A percentile compares a stretch with the other conserved stretches of the same genome.
Evolutionary conservation across 2,888 invertebrate species (phyloP).

Genomic region (Machimus rusticus): DNA sequence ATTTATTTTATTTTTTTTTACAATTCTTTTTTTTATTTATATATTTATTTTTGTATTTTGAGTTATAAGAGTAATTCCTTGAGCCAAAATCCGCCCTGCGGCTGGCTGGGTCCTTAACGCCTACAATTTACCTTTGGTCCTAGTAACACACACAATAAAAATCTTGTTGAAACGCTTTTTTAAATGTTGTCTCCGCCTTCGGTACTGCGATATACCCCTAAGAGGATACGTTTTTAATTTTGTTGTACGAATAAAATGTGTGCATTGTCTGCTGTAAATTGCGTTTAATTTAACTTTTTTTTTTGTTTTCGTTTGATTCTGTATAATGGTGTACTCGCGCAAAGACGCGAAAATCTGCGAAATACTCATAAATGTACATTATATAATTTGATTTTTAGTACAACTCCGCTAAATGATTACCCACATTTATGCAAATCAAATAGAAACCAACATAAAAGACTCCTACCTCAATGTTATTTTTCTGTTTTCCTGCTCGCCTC

Average conservation of each 20-base stretch:
- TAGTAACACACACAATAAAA: conserved; percentile 34
- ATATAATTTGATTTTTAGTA: conserved; percentile 3
- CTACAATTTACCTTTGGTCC: conserved; percentile 26
- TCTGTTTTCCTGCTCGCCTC: neutral
- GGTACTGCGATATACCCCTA: neutral
- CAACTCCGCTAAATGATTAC: conserved; percentile 16
- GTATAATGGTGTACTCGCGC: neutral
- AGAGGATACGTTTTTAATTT: neutral
- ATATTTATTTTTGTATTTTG: neutral
- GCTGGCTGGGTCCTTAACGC: neutral
- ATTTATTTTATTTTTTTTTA: neutral
- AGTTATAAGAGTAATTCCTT: neutral
- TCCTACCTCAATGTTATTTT: neutral
- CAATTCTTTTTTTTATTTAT: neutral
- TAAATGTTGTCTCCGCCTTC: neutral
- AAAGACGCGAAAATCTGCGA: neutral
- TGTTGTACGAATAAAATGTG: neutral
- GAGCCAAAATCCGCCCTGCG: neutral
- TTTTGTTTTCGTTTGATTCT: conserved; percentile 2
- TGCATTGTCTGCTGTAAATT: neutral
- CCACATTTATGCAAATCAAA: conserved; percentile 40
- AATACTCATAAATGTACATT: conserved; percentile 21
- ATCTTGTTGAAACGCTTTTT: neutral
- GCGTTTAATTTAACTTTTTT: neutral
- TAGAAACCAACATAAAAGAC: conserved; percentile 8